phyloP scores from a whole-genome alignment of 2,113 vertebrate genomes.

The Smithornis capensis region DNA sequence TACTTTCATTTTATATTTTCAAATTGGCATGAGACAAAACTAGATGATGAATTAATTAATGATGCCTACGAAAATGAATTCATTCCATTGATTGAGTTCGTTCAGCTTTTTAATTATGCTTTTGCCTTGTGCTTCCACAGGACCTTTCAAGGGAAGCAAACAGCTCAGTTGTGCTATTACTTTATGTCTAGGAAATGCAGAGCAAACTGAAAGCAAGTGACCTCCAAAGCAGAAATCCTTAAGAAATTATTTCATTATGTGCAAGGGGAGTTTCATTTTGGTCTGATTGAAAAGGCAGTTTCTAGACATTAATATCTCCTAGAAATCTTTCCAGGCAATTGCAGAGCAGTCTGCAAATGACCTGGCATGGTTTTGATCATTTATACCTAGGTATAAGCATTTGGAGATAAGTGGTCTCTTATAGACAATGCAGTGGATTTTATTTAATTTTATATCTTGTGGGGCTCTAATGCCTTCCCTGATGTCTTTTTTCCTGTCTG shows the following conservation, averaged over 20 bases:
- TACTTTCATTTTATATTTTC: not conserved
- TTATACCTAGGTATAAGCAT: not conserved
- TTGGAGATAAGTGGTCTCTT: not conserved
- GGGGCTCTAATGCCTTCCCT: conserved; percentile 13
- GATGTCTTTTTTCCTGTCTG: conserved; percentile 37
- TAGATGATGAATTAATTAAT: conserved; percentile 14
- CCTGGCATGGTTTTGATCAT: not conserved
- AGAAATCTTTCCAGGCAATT: not conserved
- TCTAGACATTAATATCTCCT: not conserved
- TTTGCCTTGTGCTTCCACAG: not conserved
- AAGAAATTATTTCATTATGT: not conserved
- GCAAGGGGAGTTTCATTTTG: not conserved
- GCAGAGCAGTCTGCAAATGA: not conserved
- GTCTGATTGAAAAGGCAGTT: not conserved
- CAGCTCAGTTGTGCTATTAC: not conserved
- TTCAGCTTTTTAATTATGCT: conserved; percentile 6
- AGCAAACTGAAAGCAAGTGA: not conserved
- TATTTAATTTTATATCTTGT: conserved; percentile 20
- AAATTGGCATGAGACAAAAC: conserved; percentile 5
- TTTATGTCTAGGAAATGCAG: not conserved
- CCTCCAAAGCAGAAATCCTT: not conserved
- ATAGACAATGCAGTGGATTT: not conserved
- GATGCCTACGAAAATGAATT: not conserved
- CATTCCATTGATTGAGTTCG: not conserved
- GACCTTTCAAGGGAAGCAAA: not conserved